phyloP scores from a whole-genome alignment of 2,888 invertebrate genomes.

The Amiota mariae region DNA sequence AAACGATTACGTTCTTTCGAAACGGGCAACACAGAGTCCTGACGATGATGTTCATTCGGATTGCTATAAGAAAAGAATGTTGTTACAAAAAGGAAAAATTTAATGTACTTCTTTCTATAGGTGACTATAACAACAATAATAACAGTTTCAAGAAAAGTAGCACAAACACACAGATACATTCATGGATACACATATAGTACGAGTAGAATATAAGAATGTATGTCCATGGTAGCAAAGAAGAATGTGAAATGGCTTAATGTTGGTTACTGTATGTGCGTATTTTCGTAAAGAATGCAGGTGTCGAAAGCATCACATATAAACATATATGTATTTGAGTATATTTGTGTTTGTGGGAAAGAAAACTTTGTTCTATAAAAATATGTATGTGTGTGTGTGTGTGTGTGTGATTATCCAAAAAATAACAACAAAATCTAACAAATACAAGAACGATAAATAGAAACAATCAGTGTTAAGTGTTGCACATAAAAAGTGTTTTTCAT shows the following conservation, averaged over 20 bases:
- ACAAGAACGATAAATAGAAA: slow-evolving; percentile 38
- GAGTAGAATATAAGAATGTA: no score
- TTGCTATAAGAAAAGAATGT: slow-evolving; percentile 76
- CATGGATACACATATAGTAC: neutral
- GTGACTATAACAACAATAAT: slow-evolving; percentile 7
- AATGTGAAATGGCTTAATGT: neutral
- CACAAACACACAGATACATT: neutral
- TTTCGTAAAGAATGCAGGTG: slow-evolving; percentile 21
- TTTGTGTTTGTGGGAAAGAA: slow-evolving; percentile 14
- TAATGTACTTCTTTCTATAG: neutral
- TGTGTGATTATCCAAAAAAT: no score
- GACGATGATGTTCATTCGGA: slow-evolving; percentile 88
- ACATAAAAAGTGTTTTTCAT: slow-evolving; percentile 33
- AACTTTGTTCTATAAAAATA: neutral
- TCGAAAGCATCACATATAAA: neutral
- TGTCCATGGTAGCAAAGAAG: no score
- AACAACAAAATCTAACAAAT: no score
- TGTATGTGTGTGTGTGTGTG: neutral
- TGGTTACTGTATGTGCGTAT: neutral
- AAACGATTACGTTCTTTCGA: slow-evolving; percentile 90
- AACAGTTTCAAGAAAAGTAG: slow-evolving; percentile 1
- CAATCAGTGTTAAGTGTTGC: slow-evolving; percentile 56
- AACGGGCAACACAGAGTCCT: slow-evolving; percentile 83
- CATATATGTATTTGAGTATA: neutral
- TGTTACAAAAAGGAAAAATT: neutral